These are phyloP conservation scores for Noctua fimbriata DNA, from an alignment of 2,888 invertebrate species.

Conservation along the genomic window DNA sequence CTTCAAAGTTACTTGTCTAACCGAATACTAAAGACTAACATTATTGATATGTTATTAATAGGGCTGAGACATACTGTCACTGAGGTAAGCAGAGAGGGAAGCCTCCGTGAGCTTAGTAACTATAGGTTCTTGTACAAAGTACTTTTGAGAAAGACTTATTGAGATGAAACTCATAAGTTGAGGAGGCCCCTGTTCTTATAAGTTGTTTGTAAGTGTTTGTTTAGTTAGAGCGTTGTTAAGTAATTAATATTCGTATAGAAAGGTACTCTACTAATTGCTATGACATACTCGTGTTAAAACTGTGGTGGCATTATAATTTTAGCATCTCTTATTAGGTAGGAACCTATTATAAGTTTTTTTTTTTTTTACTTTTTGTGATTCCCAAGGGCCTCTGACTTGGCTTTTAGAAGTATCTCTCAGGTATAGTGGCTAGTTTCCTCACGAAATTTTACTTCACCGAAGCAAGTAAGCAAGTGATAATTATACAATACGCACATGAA, in stretches of 20 bases:
- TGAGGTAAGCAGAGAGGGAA: constrained; percentile 11
- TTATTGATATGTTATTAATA: constrained; percentile 43
- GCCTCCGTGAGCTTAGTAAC: constrained; percentile 25
- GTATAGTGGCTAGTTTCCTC: no score
- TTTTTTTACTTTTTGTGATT: not conserved
- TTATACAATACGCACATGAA: no score
- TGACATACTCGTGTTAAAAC: not conserved
- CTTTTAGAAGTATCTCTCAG: no score
- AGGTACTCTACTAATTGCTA: not conserved
- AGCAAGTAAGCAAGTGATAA: no score
- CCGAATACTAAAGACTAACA: not conserved
- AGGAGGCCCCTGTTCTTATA: not conserved
- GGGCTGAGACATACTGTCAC: constrained; percentile 6
- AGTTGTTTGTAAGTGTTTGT: constrained; percentile 23
- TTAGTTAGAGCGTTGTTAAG: not conserved
- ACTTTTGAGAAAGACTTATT: constrained; percentile 42
- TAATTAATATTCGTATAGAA: not conserved
- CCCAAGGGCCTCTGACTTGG: no score
- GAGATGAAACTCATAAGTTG: constrained; percentile 26
- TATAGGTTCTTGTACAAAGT: not conserved
- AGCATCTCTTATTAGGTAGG: not conserved
- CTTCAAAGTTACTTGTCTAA: constrained; percentile 12
- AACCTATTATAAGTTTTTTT: not conserved
- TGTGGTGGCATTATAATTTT: not conserved
- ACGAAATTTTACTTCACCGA: no score